Conservation (phyloP, 2,797 vertebrate species). For the Chaetodon trifasciatus region DNA sequence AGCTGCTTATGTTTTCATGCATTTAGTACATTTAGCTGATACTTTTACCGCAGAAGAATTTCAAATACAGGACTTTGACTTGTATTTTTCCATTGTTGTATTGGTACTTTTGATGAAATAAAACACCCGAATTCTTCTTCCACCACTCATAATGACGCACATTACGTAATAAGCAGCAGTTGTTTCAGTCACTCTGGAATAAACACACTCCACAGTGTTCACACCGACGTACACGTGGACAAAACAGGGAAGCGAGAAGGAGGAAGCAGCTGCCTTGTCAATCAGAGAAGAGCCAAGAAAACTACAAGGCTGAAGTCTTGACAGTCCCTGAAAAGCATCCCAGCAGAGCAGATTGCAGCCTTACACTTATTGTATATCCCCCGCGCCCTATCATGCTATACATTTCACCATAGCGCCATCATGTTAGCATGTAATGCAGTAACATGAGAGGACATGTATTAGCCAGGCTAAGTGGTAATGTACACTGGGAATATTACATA, state of each 20-base stretch:
- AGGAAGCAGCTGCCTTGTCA: conserved; percentile 62
- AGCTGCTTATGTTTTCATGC: too few species aligned
- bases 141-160: neutral
- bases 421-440: conserved; percentile 61
- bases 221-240: conserved; percentile 1
- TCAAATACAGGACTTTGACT: neutral
- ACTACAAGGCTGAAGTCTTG: conserved; percentile 9
- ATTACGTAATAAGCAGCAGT: conserved; percentile 5
- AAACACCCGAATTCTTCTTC: neutral
- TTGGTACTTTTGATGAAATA: neutral
- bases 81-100: neutral
- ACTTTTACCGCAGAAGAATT: neutral
- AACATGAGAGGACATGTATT: conserved; percentile 50
- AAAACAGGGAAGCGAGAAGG: conserved; percentile 20
- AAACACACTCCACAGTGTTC: neutral
- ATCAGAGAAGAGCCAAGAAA: conserved; percentile 40
- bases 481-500: conserved; percentile 40
- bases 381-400: neutral
- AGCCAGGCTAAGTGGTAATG: neutral
- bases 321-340: conserved; percentile 40
- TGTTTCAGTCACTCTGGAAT: conserved; percentile 3
- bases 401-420: conserved; percentile 39
- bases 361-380: conserved; percentile 37
- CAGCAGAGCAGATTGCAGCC: conserved; percentile 48
- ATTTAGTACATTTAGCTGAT: neutral